Evolutionary conservation across 2,888 invertebrate genomes (phyloP), one percentile per base, ranked within the genome.

Genomic region (Synanthedon andrenaeformis): DNA sequence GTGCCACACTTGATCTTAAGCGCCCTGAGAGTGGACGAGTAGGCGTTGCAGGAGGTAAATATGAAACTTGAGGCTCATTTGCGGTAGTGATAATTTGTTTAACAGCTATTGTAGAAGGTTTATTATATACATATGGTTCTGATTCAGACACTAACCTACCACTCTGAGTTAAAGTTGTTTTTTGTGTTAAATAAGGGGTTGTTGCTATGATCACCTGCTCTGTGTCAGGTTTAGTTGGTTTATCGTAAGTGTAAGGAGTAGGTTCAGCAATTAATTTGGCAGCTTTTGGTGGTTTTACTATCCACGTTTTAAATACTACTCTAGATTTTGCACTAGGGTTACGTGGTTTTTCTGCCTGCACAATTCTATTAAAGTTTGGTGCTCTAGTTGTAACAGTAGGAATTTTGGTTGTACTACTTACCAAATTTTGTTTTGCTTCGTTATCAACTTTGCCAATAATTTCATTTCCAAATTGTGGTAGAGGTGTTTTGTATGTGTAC

Each of bases 301-400:
- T 76, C 86, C 86, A 87, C 4, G 85, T 84, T 67, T 86, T 87
- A 48, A 83, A 79, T 19, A 79, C 82, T 51, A 86, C 77, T 59
- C 81, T 68, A 8, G 85, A 83, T 62, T 82, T 84, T 14, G 49
- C 19, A 19, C 17, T 23, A 45, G 84, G 79, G 54, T 67, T 75
- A 4, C 74, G 71, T 51, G 70, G 64, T 53, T 79, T 79, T 3
- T 77, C 69, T 57, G 79, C 75, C 61, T 80, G 74, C 48, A 80
- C 61, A 23, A 79, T 60, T 64, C 74, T 75, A 60, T 79, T 81
- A 57, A 77, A 74, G n/a, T 80, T 77, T 60, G 80, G 57, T 51
- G 81, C 77, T 72, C 82, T 85, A 53, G 82, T 74, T 59, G 82
- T 73, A n/a, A 80, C 69, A 13, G 78, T 79, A 49, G 82, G 69